Evolutionary conservation across 2,113 vertebrate species (phyloP), one percentile per base, ranked within the genome.

Genomic region (Rhinoderma darwinii): DNA sequence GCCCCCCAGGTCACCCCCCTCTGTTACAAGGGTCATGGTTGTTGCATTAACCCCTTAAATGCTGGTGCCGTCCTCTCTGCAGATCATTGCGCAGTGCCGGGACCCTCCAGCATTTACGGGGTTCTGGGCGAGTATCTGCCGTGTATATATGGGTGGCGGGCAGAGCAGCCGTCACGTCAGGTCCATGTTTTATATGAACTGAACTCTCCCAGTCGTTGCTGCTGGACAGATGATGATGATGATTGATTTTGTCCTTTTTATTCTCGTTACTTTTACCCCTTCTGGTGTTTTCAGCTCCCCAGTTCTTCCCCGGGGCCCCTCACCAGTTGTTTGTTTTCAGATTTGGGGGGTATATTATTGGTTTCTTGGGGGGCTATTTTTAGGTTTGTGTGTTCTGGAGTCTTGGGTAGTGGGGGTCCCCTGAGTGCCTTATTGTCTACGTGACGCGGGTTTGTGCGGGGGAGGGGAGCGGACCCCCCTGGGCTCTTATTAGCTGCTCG

Each of bases 381-480:
- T 81, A 79, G 75, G 50, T 74, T 82, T 87, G 86, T 47, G 79
- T 82, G 79, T 66, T 79, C 50, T 61, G 37, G 86, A 75, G 50
- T 68, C 78, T 56, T 75, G 70, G 5, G 50, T 75, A 87, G 86
- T 25, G 50, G 37, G 86, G 79, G 39, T 75, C 76, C 86, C 74
- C 27, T 73, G 86, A 87, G 86, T 87, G 86, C 86, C 86, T 87
- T 87, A 87, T 72, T 87, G 86, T 87, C 56, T 73, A 81, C 17
- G 78, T 82, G 66, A 82, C 30, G 14, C 63, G 76, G 77, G 77
- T 73, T 66, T 78, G 39, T 18, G 66, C 3, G 32, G 75, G 47
- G 84, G 35, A 22, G 47, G 66, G 47, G 43, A 68, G 44, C 4
- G 17, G 37, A n/a, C 30, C 10, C n/a, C 86, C 78, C 86, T 35